phyloP scores from a whole-genome alignment of 2,113 vertebrate species.

The Myotis davidii region DNA sequence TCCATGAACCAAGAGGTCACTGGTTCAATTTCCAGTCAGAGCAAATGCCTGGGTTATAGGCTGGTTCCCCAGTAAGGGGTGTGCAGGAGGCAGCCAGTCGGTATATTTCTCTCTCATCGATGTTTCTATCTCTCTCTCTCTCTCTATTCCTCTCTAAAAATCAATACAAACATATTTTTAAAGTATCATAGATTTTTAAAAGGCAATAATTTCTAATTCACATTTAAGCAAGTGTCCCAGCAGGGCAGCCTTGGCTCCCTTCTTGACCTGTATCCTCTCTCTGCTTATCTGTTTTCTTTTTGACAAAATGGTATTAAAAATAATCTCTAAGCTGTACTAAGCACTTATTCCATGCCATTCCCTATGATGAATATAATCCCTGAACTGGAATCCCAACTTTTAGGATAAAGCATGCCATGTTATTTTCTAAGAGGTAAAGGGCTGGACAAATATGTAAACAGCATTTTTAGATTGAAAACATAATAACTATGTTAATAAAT shows the following conservation, averaged over 20 bases:
- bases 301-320: not conserved
- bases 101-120: too few species aligned
- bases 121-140: too few species aligned
- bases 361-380: not conserved
- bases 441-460: not conserved
- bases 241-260: not conserved
- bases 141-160: too few species aligned
- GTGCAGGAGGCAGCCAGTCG: too few species aligned
- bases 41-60: too few species aligned
- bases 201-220: not conserved
- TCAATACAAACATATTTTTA: too few species aligned
- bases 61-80: too few species aligned
- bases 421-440: not conserved
- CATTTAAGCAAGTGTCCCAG: not conserved
- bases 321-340: too few species aligned
- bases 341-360: fast-evolving
- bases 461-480: not conserved
- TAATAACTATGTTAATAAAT: not conserved
- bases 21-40: too few species aligned
- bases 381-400: not conserved
- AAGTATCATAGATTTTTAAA: not conserved
- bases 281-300: not conserved
- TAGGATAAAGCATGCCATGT: fast-evolving
- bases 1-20: too few species aligned
- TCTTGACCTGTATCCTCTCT: not conserved